Evolutionary conservation across 2,888 invertebrate species (phyloP), one percentile per base, ranked within the genome.

Genomic region (Ernsta delagoae): DNA sequence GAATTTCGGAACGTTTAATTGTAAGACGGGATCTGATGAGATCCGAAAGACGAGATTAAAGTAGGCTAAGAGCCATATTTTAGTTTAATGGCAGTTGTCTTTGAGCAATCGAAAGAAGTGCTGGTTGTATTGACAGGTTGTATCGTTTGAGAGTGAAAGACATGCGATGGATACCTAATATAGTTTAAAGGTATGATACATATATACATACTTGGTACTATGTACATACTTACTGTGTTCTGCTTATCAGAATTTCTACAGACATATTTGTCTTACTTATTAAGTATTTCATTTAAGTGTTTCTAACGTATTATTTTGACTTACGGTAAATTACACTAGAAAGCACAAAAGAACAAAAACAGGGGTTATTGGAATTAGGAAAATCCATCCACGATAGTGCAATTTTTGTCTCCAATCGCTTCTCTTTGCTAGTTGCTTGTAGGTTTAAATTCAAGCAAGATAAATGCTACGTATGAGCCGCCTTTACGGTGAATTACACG

Each of bases 1-100:
- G 78, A 79, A 80, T 83, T 84, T 86, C 80, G 80, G 83, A 81
- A 75, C 79, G 78, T 82, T 81, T 86, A 81, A 82, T 81, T 81
- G 83, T 81, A 75, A 72, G 73, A 67, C 72, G 75, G 74, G 67
- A 75, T 75, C 76, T 75, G 81, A 82, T 83, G 81, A 79, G 79
- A 82, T 83, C 75, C 56, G 64, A 65, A 65, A 70, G 76, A 70
- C 59, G 66, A 80, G 77, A 83, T 86, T 82, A 78, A 79, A 83
- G 77, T 77, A 80, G 77, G 75, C 74, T 81, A 79, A 81, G 78
- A 79, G 80, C 73, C 77, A 79, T 87, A 86, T 85, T 84, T 86
- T 80, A 83, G 74, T 75, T 85, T 84, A 81, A 86, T 83, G 76
- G 74, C 75, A 73, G 72, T 78, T 78, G 79, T 79, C 74, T 79